Evolutionary conservation across 1,140 invertebrate species (phyloP).

Genomic region (Plectrocnemia conspersa): DNA sequence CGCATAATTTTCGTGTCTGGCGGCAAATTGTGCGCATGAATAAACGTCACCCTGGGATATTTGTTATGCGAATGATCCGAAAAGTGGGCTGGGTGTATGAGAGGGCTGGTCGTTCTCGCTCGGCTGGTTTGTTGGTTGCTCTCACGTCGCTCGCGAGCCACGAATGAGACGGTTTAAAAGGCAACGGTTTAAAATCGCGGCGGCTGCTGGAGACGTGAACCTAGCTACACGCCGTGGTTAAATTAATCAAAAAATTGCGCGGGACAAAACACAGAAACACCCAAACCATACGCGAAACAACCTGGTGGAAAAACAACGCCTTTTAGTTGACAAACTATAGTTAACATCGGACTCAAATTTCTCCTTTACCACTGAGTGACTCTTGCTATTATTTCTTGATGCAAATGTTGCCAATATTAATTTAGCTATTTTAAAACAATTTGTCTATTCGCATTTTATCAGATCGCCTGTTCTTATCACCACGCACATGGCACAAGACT

Average conservation of each 20-base stretch:
- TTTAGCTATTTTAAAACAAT: too few relatives aligned
- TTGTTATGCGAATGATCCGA: slow-evolving; percentile 17
- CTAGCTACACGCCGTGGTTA: slow-evolving; percentile 21
- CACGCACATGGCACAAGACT: too few relatives aligned
- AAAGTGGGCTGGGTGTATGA: slow-evolving; percentile 3
- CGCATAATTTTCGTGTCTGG: background rate
- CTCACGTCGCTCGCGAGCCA: slow-evolving; percentile 4
- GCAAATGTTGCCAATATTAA: too few relatives aligned
- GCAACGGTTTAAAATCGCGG: slow-evolving; percentile 24
- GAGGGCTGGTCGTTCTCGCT: slow-evolving; percentile 13
- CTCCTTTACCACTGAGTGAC: too few relatives aligned
- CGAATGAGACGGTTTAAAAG: slow-evolving; percentile 21
- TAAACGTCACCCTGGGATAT: slow-evolving; percentile 4
- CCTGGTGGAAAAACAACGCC: too few relatives aligned
- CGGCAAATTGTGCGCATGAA: slow-evolving; percentile 18
- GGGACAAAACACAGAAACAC: slow-evolving; percentile 1
- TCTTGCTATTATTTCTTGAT: too few relatives aligned
- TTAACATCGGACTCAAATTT: too few relatives aligned
- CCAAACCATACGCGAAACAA: too few relatives aligned
- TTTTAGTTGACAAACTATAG: too few relatives aligned
- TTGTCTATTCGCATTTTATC: too few relatives aligned
- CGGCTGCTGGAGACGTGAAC: slow-evolving; percentile 27
- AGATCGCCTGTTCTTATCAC: too few relatives aligned
- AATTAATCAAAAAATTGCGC: slow-evolving; percentile 33
- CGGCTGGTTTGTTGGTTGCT: slow-evolving; percentile 3